Conservation (phyloP, 2,888 invertebrate genomes). For the Xanthia togata region DNA sequence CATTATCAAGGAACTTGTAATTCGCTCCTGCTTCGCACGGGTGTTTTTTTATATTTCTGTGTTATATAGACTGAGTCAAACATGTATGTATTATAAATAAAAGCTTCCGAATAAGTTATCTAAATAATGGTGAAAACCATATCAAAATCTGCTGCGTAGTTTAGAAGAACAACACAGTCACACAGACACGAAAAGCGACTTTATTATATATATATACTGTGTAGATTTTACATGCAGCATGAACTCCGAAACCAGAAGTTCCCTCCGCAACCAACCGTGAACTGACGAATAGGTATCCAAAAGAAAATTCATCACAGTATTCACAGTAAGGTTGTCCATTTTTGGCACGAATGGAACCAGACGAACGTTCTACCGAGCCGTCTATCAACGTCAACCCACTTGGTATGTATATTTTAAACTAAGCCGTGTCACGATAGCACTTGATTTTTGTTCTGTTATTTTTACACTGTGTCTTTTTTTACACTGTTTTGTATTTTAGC, state of each 20-base stretch:
- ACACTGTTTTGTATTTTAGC: slow-evolving; percentile 43
- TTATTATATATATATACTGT: neutral
- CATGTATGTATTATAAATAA: too few species aligned
- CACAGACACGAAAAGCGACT: neutral
- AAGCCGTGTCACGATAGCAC: slow-evolving; percentile 64
- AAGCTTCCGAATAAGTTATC: too few species aligned
- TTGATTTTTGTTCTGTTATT: slow-evolving; percentile 54
- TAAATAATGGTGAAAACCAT: neutral
- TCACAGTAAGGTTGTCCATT: slow-evolving; percentile 56
- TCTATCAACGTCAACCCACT: slow-evolving; percentile 71
- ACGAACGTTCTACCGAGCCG: slow-evolving; percentile 59
- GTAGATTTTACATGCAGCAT: neutral
- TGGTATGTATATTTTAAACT: slow-evolving; percentile 69
- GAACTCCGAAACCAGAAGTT: slow-evolving; percentile 1
- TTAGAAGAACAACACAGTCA: too few species aligned
- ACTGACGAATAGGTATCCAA: slow-evolving; percentile 39
- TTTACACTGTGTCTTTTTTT: slow-evolving; percentile 45
- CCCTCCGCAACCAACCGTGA: slow-evolving; percentile 9
- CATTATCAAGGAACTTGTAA: too few species aligned
- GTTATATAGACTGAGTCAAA: too few species aligned
- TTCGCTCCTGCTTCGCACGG: too few species aligned
- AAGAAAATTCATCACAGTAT: slow-evolving; percentile 46
- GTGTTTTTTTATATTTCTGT: too few species aligned
- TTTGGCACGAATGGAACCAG: slow-evolving; percentile 64
- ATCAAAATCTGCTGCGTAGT: too few species aligned